Percentiles rank a stretch among this genome's conserved stretches.
These are phyloP conservation scores for Beroe ovata DNA, from an alignment of 37 sponge, comb jelly and placozoan genomes.

Conservation along the genomic window DNA sequence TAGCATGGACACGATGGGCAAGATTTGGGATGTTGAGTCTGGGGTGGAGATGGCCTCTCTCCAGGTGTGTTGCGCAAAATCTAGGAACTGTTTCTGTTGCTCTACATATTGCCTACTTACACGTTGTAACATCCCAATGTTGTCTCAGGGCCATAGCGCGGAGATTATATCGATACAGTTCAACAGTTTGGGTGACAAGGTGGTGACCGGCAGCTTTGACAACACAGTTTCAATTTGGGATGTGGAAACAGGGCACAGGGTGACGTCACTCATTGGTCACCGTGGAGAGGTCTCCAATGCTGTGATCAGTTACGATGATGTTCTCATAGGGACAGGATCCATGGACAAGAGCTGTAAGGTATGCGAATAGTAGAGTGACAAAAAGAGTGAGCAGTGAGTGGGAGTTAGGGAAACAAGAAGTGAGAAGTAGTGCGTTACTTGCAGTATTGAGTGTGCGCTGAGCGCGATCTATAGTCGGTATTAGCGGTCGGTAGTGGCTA, in stretches of 20 bases:
- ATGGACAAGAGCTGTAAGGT: slow-evolving; percentile 96
- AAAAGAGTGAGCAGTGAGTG: too few relatives aligned
- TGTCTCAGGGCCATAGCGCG: slow-evolving; percentile 90
- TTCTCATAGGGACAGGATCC: slow-evolving; percentile 87
- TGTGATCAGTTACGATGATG: slow-evolving; percentile 79
- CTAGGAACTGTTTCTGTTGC: too few relatives aligned
- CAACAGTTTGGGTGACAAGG: slow-evolving; percentile 76
- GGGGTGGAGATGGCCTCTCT: slow-evolving; percentile 83
- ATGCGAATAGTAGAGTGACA: too few relatives aligned
- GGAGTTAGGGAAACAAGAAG: too few relatives aligned
- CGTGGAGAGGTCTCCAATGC: slow-evolving; percentile 91
- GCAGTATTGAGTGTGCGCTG: too few relatives aligned
- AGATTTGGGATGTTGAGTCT: slow-evolving; percentile 83
- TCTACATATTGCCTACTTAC: not conserved
- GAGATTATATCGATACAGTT: slow-evolving; percentile 90
- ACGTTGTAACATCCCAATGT: too few relatives aligned
- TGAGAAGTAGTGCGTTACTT: too few relatives aligned
- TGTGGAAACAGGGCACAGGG: slow-evolving; percentile 72
- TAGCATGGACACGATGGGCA: slow-evolving; percentile 96
- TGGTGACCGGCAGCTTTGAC: slow-evolving; percentile 94
- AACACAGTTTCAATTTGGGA: slow-evolving; percentile 92
- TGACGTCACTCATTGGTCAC: slow-evolving; percentile 71
- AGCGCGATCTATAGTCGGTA: too few relatives aligned
- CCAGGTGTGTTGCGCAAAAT: slow-evolving; percentile 73
- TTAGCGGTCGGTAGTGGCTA: too few relatives aligned